Evolutionary conservation across 2,888 invertebrate genomes (phyloP).

Genomic region (Alloscopus bannaensis): DNA sequence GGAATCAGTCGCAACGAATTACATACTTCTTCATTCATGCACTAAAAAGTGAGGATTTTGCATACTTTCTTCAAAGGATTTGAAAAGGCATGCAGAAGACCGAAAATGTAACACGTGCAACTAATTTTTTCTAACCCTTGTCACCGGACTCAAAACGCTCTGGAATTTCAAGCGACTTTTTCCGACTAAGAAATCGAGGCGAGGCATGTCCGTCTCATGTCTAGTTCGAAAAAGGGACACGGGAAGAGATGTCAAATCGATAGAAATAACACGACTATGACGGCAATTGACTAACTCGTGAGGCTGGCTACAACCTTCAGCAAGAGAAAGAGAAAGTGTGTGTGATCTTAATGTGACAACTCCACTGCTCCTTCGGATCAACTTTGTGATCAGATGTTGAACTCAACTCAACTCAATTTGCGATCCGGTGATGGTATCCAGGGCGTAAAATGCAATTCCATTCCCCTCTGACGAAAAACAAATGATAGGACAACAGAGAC

Average conservation of each 20-base stretch:
- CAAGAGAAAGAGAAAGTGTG: no score
- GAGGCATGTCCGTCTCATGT: no score
- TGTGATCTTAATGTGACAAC: no score
- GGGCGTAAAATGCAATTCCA: constrained; percentile 21
- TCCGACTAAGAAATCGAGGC: neutral
- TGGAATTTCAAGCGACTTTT: neutral
- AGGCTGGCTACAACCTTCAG: no score
- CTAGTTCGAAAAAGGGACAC: constrained; percentile 47
- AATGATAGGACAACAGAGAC: no score
- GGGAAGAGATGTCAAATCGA: constrained; percentile 69
- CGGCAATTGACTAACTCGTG: constrained; percentile 34
- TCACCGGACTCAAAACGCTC: neutral
- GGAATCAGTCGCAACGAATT: no score
- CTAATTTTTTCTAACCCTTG: constrained; percentile 38
- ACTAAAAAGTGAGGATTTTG: constrained; percentile 4
- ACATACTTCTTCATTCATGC: constrained; percentile 30
- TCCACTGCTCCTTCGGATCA: no score
- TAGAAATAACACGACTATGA: constrained; percentile 48
- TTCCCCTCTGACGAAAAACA: no score
- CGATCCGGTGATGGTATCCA: no score
- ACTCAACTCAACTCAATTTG: no score
- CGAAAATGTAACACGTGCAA: constrained; percentile 46
- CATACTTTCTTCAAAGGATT: neutral
- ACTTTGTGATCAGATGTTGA: no score
- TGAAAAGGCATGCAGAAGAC: neutral